Conservation (phyloP, 2,113 vertebrate genomes). For the Aldabrachelys gigantea region DNA sequence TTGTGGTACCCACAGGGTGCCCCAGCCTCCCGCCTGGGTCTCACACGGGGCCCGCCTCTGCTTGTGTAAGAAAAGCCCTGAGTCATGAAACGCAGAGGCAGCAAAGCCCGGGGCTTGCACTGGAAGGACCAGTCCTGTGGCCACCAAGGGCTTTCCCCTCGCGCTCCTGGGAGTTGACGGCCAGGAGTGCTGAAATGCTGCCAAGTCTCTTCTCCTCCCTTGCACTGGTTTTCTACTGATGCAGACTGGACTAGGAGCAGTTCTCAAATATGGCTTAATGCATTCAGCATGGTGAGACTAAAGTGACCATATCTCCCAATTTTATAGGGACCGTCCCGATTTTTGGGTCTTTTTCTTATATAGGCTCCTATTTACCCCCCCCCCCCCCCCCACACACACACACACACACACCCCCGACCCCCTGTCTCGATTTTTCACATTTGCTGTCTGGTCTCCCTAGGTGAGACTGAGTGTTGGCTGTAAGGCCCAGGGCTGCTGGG, state of each 20-base stretch:
- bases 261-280: neutral
- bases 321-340: too few relatives aligned
- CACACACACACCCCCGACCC: too few relatives aligned
- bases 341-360: too few relatives aligned
- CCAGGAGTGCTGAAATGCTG: neutral
- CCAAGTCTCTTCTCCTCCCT: neutral
- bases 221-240: neutral
- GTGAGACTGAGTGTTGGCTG: neutral
- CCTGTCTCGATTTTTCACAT: too few relatives aligned
- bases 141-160: neutral
- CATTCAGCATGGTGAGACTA: neutral
- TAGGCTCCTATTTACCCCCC: too few relatives aligned
- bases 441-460: too few relatives aligned
- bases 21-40: neutral
- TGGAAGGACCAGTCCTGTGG: neutral
- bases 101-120: neutral
- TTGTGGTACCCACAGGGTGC: neutral
- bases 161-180: too few relatives aligned
- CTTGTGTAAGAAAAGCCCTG: neutral
- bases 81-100: neutral
- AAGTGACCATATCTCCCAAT: too few relatives aligned
- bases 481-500: neutral
- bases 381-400: too few relatives aligned
- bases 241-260: neutral
- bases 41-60: too few relatives aligned